These are phyloP conservation scores for Seriola rivoliana DNA, from an alignment of 2,113 vertebrate species.

Conservation along the genomic window DNA sequence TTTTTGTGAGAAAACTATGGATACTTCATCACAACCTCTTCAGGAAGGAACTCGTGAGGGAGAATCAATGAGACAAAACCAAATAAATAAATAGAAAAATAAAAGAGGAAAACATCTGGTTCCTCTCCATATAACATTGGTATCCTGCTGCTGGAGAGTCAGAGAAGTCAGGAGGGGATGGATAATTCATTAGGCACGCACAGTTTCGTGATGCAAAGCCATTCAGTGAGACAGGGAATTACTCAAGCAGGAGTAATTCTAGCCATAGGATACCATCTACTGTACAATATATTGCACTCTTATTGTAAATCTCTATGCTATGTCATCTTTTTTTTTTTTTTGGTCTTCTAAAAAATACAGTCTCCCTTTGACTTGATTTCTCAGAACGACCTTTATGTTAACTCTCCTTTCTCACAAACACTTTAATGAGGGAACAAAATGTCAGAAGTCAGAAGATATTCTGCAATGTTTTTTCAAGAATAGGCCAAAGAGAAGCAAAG, in stretches of 20 bases:
- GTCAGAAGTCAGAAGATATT: slow-evolving; percentile 44
- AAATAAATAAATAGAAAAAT: background rate
- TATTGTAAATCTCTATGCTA: slow-evolving; percentile 4
- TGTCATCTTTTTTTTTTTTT: slow-evolving; percentile 1
- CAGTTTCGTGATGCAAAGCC: slow-evolving; percentile 34
- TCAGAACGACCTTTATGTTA: slow-evolving; percentile 47
- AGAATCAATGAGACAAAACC: slow-evolving; percentile 16
- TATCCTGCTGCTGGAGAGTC: slow-evolving; percentile 39
- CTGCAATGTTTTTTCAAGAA: background rate
- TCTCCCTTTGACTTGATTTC: slow-evolving; percentile 29
- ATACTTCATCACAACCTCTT: slow-evolving; percentile 26
- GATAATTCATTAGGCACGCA: slow-evolving; percentile 59
- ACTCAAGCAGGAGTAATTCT: slow-evolving; percentile 47
- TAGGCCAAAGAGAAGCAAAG: slow-evolving; percentile 23
- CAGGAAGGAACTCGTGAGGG: slow-evolving; percentile 30
- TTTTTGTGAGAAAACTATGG: background rate
- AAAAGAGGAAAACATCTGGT: slow-evolving; percentile 65
- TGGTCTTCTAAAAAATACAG: slow-evolving; percentile 18
- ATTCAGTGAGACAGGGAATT: slow-evolving; percentile 46
- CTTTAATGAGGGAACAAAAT: slow-evolving; percentile 53
- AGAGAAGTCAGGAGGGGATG: slow-evolving; percentile 39
- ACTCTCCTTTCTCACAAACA: slow-evolving; percentile 27
- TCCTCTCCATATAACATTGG: slow-evolving; percentile 45
- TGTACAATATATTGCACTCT: background rate
- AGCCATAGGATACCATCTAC: slow-evolving; percentile 30